These are phyloP conservation scores for Athetis lepigone DNA, from an alignment of 2,888 invertebrate genomes.

Conservation along the genomic window DNA sequence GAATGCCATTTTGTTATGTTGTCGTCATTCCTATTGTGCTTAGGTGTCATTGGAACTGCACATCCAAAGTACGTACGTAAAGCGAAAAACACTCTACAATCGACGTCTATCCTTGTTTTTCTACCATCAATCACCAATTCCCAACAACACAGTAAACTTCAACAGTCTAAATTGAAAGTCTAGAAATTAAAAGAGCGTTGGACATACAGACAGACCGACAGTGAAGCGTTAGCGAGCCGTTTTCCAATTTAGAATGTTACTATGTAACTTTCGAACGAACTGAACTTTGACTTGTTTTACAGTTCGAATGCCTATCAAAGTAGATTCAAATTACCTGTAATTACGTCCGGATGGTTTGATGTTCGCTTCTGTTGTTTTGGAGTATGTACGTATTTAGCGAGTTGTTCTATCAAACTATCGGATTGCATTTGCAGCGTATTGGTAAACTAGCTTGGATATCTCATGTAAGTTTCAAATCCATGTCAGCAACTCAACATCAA, in stretches of 20 bases:
- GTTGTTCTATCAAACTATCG: too few species aligned
- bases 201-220: constrained; percentile 19
- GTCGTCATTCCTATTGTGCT: too few species aligned
- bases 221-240: constrained; percentile 5
- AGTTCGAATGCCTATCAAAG: not conserved
- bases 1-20: too few species aligned
- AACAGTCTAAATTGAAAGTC: constrained; percentile 2
- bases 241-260: constrained; percentile 31
- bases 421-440: too few species aligned
- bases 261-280: constrained; percentile 27
- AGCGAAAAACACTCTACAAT: not conserved
- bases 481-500: too few species aligned
- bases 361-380: not conserved
- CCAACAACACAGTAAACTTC: constrained; percentile 8
- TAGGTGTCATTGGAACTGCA: too few species aligned
- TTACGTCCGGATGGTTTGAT: not conserved
- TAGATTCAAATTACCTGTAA: not conserved
- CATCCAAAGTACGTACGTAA: too few species aligned
- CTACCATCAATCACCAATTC: not conserved
- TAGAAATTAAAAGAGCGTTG: constrained; percentile 26
- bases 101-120: not conserved
- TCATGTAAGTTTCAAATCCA: too few species aligned
- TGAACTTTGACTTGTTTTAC: constrained; percentile 12
- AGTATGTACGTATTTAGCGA: not conserved
- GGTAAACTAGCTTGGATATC: too few species aligned